Base-by-base conservation (phyloP, 2,113 vertebrate species). In the Mystacornis crossleyi region DNA sequence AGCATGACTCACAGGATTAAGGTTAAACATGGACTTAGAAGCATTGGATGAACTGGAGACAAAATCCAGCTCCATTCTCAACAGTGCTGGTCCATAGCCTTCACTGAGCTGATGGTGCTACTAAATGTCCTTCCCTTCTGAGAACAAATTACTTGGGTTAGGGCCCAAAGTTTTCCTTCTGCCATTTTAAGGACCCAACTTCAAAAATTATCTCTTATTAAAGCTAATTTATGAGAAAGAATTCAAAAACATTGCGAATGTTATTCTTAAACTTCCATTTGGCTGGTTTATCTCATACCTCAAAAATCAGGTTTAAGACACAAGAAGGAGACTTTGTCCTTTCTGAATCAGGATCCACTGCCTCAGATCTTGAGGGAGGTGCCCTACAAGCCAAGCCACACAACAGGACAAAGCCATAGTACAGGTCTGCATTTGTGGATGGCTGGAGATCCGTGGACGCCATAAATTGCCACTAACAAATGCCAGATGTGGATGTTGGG, bases 401-500 rank as follows among this genome's bases (percentile, higher is more conserved):
- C 20, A 31, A 50, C 12, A 48, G 64, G 70, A 55, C 79, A 31
- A n/a, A 64, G 53, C 34, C 73, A 42, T 3, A 78, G 84, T 65
- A 60, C 19, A 40, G 50, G 81, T 43, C 43, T 28, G 65, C 1
- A 0, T 84, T 64, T 48, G 66, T 48, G 78, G 81, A 64, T 67
- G 62, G 80, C 33, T 40, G 2, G 36, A 31, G 80, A 73, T 34
- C 54, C 50, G 72, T 3, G 47, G 47, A 91, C 81, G 81, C 80
- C 89, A 91, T 18, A 66, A 82, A 61, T n/a, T 64, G 87, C 64
- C 93, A 81, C 84, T 94, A 96, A 91, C 87, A 81, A 87, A 55
- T 54, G 65, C 90, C 96, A 97, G 95, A 94, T 95, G 93, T 74
- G 43, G 36, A 58, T 47, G 29, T 2, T 93, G 86, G 87, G 87